Evolutionary conservation across 1,140 invertebrate genomes (phyloP), one percentile per base, ranked within the genome.

Genomic region (Solen grandis): DNA sequence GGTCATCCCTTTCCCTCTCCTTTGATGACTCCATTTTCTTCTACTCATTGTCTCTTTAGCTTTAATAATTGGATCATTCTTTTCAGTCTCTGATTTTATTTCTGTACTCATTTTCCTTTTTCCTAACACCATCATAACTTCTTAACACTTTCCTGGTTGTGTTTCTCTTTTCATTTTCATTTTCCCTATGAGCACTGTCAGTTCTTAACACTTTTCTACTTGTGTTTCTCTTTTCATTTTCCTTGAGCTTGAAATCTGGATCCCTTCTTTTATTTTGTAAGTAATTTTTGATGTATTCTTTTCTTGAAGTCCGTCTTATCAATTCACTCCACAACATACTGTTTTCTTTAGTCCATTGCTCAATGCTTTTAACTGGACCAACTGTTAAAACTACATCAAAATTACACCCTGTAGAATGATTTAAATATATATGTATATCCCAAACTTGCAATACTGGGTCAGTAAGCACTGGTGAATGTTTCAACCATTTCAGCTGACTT

Each of bases 341-440:
- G 35, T 66, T 66, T 65, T 77, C 52, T 2, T 2, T 14, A 10
- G n/a, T n/a, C n/a, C n/a, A 36, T 14, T 35, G 22, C 31, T 27
- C 27, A n/a, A 14, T 25, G 60, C 2, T n/a, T n/a, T 27, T 16
- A 1, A 10, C 19, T 1, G 16, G 4, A 33, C 25, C 50, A n/a
- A 66, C 74, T 36, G 25, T 14, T 14, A 68, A 2, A 5, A 77
- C 74, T 4, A 77, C 74, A 77, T 77, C 63, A 68, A 66, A 66
- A 25, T 77, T 60, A 31, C 2, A n/a, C 1, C 59, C 59, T 65
- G 60, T 38, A 55, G 33, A 27, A 38, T 77, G 60, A n/a, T 77
- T 41, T 33, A 77, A 55, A 66, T 66, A 77, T 13, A 77, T 27
- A 31, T 2, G 10, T 54, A 59, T 73, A 31, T 65, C 60, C 36